Evolutionary conservation across 2,113 vertebrate species (phyloP).

Genomic region (Neotragus pygmaeus): DNA sequence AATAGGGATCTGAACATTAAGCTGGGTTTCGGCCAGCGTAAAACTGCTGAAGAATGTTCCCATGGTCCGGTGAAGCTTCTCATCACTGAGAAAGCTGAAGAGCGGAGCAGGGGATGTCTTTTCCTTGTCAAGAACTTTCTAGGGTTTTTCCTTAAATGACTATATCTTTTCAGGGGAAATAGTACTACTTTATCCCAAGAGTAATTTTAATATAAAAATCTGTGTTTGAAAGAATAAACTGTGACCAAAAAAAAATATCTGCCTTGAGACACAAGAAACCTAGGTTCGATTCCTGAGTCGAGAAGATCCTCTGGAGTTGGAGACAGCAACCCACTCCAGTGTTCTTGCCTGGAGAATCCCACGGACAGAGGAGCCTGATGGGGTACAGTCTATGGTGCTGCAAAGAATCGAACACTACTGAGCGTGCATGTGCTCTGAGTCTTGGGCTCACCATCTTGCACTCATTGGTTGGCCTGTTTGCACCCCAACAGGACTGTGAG

Average conservation of each 20-base stretch:
- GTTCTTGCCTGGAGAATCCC: neutral
- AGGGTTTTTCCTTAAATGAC: neutral
- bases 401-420: neutral
- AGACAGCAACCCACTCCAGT: neutral
- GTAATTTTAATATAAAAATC: neutral
- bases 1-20: too few species aligned
- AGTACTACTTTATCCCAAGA: neutral
- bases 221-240: neutral
- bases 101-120: neutral
- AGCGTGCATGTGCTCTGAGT: neutral
- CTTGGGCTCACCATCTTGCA: neutral
- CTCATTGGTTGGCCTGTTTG: neutral
- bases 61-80: neutral
- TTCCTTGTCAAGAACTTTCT: neutral
- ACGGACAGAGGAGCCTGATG: neutral
- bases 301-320: neutral
- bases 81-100: neutral
- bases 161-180: neutral
- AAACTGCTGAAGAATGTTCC: too few species aligned
- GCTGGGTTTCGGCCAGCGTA: neutral
- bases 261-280: neutral
- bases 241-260: neutral
- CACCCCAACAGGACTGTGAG: fast-evolving
- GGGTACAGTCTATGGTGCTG: neutral
- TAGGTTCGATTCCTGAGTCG: neutral